Base-by-base conservation (phyloP, 1,140 invertebrate species). In the Drosophila rufa region DNA sequence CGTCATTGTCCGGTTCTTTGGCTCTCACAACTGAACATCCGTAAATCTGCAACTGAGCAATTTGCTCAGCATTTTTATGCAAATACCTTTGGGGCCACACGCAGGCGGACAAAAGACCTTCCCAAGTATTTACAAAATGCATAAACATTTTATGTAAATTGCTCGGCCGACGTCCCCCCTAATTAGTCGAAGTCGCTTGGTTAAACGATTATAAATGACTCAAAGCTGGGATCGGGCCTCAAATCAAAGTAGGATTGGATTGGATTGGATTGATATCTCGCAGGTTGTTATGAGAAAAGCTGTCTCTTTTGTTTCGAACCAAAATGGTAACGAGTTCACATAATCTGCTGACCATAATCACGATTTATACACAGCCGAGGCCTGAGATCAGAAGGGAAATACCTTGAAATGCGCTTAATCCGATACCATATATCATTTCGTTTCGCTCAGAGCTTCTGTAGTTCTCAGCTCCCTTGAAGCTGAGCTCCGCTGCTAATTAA, bases 11-110 rank as follows among this genome's bases (percentile, higher is more conserved):
- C 62, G 80, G 67, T 64, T 75, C 61, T 69, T 58, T 51, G 59
- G 15, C 47, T 36, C 25, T n/a, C 46, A 62, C 25, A 46, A 40
- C 12, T 33, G 53, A 42, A 40, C 42, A 60, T 43, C 15, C 48
- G 36, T 75, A 56, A 40, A 53, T 75, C n/a, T 75, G 30, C 53
- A 53, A 65, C 33, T 70, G 42, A 50, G 59, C 59, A 58, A 60
- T 48, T 82, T 79, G 47, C 45, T 66, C 68, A 73, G 58, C 79
- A 82, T 82, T 73, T 77, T 71, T 75, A 83, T 83, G 81, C 77
- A 84, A 83, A 85, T 79, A 55, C 42, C 53, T 36, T 11, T 33
- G 64, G 22, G 79, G 69, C 64, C 79, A 62, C 75, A 59, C 76
- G 67, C 75, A 69, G 36, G 22, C 43, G 27, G 42, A 25, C 38